Evolutionary conservation across 2,113 vertebrate genomes (phyloP).

Genomic region (Clarias gariepinus): DNA sequence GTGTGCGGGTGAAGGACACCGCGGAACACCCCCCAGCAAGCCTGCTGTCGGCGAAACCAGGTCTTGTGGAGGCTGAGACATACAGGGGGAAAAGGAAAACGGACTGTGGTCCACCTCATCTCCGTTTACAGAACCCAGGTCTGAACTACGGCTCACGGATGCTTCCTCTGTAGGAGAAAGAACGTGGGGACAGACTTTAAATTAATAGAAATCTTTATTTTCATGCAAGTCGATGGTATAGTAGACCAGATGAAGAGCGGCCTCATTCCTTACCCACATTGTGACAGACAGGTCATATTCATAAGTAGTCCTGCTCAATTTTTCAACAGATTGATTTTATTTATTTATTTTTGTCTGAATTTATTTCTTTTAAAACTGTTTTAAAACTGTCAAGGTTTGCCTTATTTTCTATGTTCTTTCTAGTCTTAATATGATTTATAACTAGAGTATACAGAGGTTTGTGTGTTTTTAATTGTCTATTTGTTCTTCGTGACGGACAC

Average conservation of each 20-base stretch:
- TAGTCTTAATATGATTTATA: neutral
- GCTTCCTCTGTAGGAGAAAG: slow-evolving; percentile 49
- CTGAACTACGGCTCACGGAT: slow-evolving; percentile 59
- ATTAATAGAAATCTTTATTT: neutral
- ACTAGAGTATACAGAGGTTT: neutral
- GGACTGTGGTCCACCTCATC: slow-evolving; percentile 70
- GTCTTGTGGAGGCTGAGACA: slow-evolving; percentile 60
- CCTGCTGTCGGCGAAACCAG: slow-evolving; percentile 72
- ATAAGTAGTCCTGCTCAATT: neutral
- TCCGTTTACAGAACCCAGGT: slow-evolving; percentile 74
- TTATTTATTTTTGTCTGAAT: neutral
- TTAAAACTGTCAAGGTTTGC: neutral
- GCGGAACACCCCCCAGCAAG: slow-evolving; percentile 69
- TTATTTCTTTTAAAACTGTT: neutral
- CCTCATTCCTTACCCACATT: neutral
- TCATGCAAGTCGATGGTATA: neutral
- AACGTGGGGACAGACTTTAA: neutral
- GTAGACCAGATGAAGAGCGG: neutral
- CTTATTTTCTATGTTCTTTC: neutral
- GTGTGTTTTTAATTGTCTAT: neutral
- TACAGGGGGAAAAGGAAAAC: slow-evolving; percentile 56
- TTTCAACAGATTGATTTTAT: neutral
- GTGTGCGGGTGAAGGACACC: slow-evolving; percentile 73
- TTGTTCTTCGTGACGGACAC: neutral
- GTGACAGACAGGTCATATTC: neutral